Base-by-base conservation (phyloP, 92 coral and sea anemone species). In the Chrysogorgia sp. region DNA sequence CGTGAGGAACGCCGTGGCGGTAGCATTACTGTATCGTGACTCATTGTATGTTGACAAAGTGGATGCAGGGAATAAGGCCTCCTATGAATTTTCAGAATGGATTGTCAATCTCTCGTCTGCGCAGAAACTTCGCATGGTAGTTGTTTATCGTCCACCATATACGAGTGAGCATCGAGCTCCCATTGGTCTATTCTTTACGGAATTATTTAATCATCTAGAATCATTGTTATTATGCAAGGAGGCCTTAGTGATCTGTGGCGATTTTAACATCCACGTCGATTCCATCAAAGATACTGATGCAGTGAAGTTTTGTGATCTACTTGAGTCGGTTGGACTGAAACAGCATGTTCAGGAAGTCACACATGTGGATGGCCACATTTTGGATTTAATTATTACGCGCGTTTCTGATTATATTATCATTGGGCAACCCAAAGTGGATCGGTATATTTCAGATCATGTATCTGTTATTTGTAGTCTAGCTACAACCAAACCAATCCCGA, bases 371-470 rank as follows among this genome's bases (percentile, higher is more conserved):
- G 65, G 65, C 65, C 65, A 58, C 33, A 26, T 21, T 26, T 58
- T 58, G 65, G 65, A 58, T 58, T 21, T 58, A 58, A 58, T 58
- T 58, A 58, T 58, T 4, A 57, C 22, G 82, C 69, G 69, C 43
- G 41, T 29, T 30, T 63, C 69, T 12, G 69, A 63, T 63, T 19
- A 63, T 15, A 63, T 63, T 32, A 63, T 63, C 20, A 28, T 35
- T 30, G 40, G 22, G 17, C 40, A 35, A 23, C 69, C 69, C 33
- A 24, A 63, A 24, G 69, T 63, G 33, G 69, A 63, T 63, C 69
- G 69, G 41, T 34, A 63, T 41, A 63, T 63, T 24, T 82, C 86
- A 34, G 86, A 82, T 77, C 82, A 82, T 40, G 81, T 80, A 50
- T 63, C 86, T 17, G 81, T 83, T 28, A 41, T 83, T 12, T 83